phyloP scores from a whole-genome alignment of 2,888 invertebrate species.

The Drosophila fulvimacula region DNA sequence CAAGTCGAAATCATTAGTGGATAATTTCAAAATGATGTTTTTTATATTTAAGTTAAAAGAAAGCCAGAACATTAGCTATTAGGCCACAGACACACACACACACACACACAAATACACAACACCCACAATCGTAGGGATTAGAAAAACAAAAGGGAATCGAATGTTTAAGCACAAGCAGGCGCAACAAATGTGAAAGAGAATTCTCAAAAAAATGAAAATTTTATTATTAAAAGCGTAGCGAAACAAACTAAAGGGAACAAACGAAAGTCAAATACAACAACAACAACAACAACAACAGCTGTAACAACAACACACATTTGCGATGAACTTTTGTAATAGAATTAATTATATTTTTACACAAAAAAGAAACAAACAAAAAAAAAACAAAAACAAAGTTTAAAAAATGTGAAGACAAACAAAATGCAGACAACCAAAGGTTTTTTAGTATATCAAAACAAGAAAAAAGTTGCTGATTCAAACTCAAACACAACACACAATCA shows the following conservation, averaged over 20 bases:
- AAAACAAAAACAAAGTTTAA: constrained; percentile 35
- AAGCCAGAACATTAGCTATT: constrained; percentile 53
- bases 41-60: constrained; percentile 50
- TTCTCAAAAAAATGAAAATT: constrained; percentile 30
- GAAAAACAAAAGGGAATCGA: constrained; percentile 62
- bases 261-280: constrained; percentile 50
- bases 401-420: constrained; percentile 61
- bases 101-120: constrained; percentile 33
- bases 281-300: constrained; percentile 34
- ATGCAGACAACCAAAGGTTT: constrained; percentile 75
- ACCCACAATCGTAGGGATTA: constrained; percentile 39
- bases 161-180: constrained; percentile 68
- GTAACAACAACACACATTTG: constrained; percentile 48
- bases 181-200: constrained; percentile 50
- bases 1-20: constrained; percentile 58
- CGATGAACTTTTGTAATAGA: constrained; percentile 59
- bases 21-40: constrained; percentile 33
- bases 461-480: constrained; percentile 66
- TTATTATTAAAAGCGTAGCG: constrained; percentile 46
- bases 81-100: constrained; percentile 33
- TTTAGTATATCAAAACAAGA: constrained; percentile 65
- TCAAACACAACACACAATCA: constrained; percentile 11
- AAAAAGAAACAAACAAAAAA: constrained; percentile 44
- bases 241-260: constrained; percentile 68
- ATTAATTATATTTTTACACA: constrained; percentile 63